Base-by-base conservation (phyloP, 2,888 invertebrate genomes). In the Hyles lineata region DNA sequence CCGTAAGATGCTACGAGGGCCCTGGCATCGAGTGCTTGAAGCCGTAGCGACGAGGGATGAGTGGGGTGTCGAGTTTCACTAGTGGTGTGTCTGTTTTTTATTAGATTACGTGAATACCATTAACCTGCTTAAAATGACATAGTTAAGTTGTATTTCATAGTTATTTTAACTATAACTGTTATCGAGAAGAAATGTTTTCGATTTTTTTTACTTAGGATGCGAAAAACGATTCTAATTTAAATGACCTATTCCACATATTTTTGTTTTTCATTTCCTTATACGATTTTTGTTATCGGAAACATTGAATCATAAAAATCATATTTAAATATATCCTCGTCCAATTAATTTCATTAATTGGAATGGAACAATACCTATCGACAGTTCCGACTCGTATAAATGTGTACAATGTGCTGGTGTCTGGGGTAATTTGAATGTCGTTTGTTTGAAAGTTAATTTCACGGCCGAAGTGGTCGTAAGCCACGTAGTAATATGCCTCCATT, bases 1-100 rank as follows among this genome's bases (percentile, higher is more conserved):
- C 21, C 43, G 63, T 43, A 23, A 67, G 67, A 67, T 50, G 63
- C n/a, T 9, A 21, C 43, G 11, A 67, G 23, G 11, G 67, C 43
- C n/a, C 19, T 55, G 55, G 19, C 17, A 55, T 0, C 11, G 23
- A 67, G 67, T 50, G 63, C 17, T 23, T 50, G 67, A 67, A 67
- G 67, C 67, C 67, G 15, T 67, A 67, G 50, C 23, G 23, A 23
- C 19, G n/a, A 63, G 43, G 50, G 43, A 43, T 23, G 50, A 17
- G 50, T 50, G 67, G 29, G 7, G 63, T 63, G 35, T 67, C 67
- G 23, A 67, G 67, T 67, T 67, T 50, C 67, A 67, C 67, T 67
- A 17, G 21, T 43, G 63, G 43, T 23, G 6, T 21, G 67, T 43
- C 4, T 43, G 32, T 67, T 67, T 67, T 60, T 67, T 67, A 67